These are phyloP conservation scores for Amiota minor DNA, from an alignment of 2,888 invertebrate species.

Conservation along the genomic window DNA sequence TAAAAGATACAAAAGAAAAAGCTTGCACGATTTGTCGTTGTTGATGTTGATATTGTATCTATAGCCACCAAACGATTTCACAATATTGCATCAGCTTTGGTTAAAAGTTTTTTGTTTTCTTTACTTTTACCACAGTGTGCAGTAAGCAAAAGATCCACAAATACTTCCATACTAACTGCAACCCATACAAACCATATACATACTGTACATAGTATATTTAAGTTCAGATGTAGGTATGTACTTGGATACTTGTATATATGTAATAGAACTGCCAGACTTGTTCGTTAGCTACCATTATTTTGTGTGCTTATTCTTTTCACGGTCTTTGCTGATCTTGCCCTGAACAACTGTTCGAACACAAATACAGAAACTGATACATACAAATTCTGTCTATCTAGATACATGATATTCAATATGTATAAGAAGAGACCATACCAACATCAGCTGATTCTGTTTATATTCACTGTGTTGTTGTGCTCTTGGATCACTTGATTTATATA, in stretches of 20 bases:
- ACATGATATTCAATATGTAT: neutral
- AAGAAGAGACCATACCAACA: slow-evolving; percentile 26
- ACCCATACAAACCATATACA: neutral
- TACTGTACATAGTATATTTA: neutral
- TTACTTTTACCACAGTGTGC: neutral
- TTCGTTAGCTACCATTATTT: slow-evolving; percentile 12
- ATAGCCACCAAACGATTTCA: slow-evolving; percentile 23
- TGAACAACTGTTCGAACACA: slow-evolving; percentile 5
- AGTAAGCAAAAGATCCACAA: slow-evolving; percentile 2
- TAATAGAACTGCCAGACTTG: neutral
- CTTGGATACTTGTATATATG: neutral
- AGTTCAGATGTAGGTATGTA: too few relatives aligned
- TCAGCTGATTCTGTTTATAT: slow-evolving; percentile 64
- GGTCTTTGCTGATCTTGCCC: slow-evolving; percentile 29
- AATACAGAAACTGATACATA: slow-evolving; percentile 47
- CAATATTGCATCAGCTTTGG: slow-evolving; percentile 31
- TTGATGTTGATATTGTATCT: neutral
- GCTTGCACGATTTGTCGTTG: slow-evolving; percentile 6
- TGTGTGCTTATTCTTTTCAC: slow-evolving; percentile 6
- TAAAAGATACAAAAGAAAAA: neutral
- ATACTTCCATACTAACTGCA: slow-evolving; percentile 35
- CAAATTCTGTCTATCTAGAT: slow-evolving; percentile 14
- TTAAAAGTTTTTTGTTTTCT: too few relatives aligned
- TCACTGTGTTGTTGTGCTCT: slow-evolving; percentile 23
- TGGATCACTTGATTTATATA: slow-evolving; percentile 54